phyloP scores from a whole-genome alignment of 2,797 vertebrate species.

The Ataeniobius toweri region DNA sequence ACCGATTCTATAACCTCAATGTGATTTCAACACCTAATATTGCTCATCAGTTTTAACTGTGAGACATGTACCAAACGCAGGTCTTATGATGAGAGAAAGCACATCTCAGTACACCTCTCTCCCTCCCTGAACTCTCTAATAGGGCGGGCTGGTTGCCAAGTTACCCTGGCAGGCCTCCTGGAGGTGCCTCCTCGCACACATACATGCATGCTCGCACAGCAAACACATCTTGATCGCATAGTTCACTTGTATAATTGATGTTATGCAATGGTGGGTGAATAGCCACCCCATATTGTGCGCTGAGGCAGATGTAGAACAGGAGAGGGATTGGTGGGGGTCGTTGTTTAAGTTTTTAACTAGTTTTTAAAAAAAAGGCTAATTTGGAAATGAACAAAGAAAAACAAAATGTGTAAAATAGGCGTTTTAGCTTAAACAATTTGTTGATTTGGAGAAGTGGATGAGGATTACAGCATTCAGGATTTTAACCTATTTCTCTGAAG shows the following conservation, averaged over 20 bases:
- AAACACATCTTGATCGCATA: constrained; percentile 61
- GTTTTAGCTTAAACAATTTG: constrained; percentile 1
- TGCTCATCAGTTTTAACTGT: neutral
- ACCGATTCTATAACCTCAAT: neutral
- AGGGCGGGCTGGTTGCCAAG: constrained; percentile 59
- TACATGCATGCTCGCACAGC: constrained; percentile 39
- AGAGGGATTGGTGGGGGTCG: neutral
- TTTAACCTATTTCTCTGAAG: constrained; percentile 1
- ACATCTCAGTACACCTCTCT: constrained; percentile 25
- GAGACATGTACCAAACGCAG: neutral
- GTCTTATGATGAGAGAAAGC: constrained; percentile 18
- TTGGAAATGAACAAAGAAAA: neutral
- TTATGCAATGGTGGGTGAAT: constrained; percentile 76
- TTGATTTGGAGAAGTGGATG: neutral
- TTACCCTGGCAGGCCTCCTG: constrained; percentile 58
- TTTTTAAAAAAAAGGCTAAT: neutral
- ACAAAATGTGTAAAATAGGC: neutral
- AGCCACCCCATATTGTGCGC: constrained; percentile 64
- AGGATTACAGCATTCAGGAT: neutral
- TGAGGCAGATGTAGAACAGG: constrained; percentile 53
- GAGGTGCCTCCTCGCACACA: constrained; percentile 52
- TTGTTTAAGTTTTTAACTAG: neutral
- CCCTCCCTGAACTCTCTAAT: constrained; percentile 51
- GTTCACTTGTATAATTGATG: constrained; percentile 73
- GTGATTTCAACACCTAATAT: constrained; percentile 2